Base-by-base conservation (phyloP, 2,797 vertebrate genomes). In the Argentina silus region DNA sequence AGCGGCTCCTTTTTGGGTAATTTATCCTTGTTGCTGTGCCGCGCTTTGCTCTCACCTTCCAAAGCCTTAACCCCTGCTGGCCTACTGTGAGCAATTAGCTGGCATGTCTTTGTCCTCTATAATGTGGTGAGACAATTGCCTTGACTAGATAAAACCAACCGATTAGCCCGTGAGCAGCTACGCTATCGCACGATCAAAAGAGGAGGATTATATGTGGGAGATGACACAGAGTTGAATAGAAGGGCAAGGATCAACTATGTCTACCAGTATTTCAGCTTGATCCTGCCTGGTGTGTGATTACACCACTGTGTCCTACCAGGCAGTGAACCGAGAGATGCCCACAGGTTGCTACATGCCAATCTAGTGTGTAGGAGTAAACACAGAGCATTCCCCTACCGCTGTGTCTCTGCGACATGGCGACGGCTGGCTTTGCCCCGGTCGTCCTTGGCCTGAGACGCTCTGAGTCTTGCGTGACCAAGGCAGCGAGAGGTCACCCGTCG, bases 401-500 rank as follows among this genome's bases (percentile, higher is more conserved):
- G 64, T 70, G 65, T 63, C 68, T 47, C 47, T 15, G n/a, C 44
- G 19, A 14, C 23, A n/a, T 36, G 55, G 47, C 51, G 53, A 44
- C n/a, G 11, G 74, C 1, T 0, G 2, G 43, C 67, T 79, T 80
- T 81, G 86, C 83, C 83, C 83, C 86, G 80, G 57, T 69, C 7
- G 55, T 1, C 12, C 64, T 23, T 44, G 15, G 47, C 44, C 62
- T 43, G 64, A 70, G 75, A 61, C 53, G 78, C 74, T 76, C 70
- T 2, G 76, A 78, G 69, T 77, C 61, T 69, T 69, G 78, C 60
- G 55, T 80, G 69, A 83, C 85, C 83, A 76, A 79, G 77, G 69
- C 59, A 36, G 81, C 56, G 67, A 79, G 86, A 79, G 83, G 86
- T 82, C 86, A 87, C 86, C 88, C 80, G 84, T 81, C 67, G 70